Conservation (phyloP, 2,888 invertebrate species). For the Pollenia amentaria region DNA sequence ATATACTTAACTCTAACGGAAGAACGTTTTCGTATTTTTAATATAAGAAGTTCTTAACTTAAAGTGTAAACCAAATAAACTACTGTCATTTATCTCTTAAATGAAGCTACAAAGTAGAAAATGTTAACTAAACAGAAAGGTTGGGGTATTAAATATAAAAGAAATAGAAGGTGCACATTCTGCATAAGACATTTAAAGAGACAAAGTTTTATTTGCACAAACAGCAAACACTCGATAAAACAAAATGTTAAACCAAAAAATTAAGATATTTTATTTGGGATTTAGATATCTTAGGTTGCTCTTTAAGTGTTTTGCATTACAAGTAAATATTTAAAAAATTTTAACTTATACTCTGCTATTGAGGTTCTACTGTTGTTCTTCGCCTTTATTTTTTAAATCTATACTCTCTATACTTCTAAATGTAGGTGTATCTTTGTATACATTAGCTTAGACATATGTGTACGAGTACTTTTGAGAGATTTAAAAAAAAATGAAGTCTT, state of each 20-base stretch:
- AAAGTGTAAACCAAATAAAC: slow-evolving; percentile 60
- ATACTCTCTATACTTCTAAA: not conserved
- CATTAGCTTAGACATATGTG: slow-evolving; percentile 42
- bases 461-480: slow-evolving; percentile 57
- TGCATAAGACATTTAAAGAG: slow-evolving; percentile 39
- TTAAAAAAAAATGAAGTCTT: slow-evolving; percentile 40
- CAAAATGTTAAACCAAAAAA: too few species aligned
- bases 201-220: not conserved
- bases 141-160: slow-evolving; percentile 38
- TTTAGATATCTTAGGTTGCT: too few species aligned
- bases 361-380: slow-evolving; percentile 11
- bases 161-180: slow-evolving; percentile 34
- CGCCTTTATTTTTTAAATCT: not conserved
- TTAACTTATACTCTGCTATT: too few species aligned
- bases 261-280: too few species aligned
- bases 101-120: slow-evolving; percentile 46
- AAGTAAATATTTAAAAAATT: too few species aligned
- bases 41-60: slow-evolving; percentile 50
- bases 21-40: slow-evolving; percentile 3
- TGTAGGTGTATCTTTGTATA: slow-evolving; percentile 6
- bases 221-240: slow-evolving; percentile 15
- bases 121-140: slow-evolving; percentile 46
- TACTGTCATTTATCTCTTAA: slow-evolving; percentile 56
- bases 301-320: too few species aligned
- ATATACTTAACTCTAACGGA: not conserved